Base-by-base conservation (phyloP, 2,797 vertebrate genomes). In the Lepus townsendii region DNA sequence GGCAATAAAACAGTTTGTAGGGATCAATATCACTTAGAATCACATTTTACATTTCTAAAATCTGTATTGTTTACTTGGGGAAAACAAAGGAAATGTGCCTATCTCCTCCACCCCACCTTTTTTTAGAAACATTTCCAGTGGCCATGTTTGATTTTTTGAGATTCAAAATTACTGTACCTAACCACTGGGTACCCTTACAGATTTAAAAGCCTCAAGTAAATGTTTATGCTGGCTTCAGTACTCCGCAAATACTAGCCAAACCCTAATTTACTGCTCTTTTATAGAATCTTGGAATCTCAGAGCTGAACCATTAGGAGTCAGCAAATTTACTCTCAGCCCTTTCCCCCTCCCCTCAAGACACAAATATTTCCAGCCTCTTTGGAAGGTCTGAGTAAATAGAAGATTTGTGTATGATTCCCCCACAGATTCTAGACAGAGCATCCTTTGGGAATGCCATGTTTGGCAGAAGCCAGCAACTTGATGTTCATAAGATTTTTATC, bases 151-250 rank as follows among this genome's bases (percentile, higher is more conserved):
- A 77, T 91, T 95, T 76, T 84, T 94, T 84, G 76, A 92, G 69
- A 88, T 96, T 96, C 85, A 82, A 80, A 96, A 96, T 96, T 91
- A 88, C 90, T 93, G 88, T 93, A 90, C 93, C 90, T 96, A 95
- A 96, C 96, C 92, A 94, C 94, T 79, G 90, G 90, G 72, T 96
- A 75, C 65, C 69, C 96, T 95, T 93, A 89, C 88, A 93, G 88
- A 97, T 95, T 91, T 83, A 93, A 96, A 97, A 95, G 66, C 94
- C 94, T 91, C 89, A 92, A 95, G 91, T 93, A 79, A 97, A 95
- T 96, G 95, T 97, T 97, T 97, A 72, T 97, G 84, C 89, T 97
- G 91, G 97, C 92, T 91, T 88, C 69, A 73, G 57, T 83, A 90
- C 90, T 83, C 83, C 95, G 86, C 88, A 87, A 83, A 88, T 93